A percentile compares a stretch with the other conserved stretches of the same genome.
Evolutionary conservation across 2,113 vertebrate genomes (phyloP).

Genomic region (Podocnemis expansa): DNA sequence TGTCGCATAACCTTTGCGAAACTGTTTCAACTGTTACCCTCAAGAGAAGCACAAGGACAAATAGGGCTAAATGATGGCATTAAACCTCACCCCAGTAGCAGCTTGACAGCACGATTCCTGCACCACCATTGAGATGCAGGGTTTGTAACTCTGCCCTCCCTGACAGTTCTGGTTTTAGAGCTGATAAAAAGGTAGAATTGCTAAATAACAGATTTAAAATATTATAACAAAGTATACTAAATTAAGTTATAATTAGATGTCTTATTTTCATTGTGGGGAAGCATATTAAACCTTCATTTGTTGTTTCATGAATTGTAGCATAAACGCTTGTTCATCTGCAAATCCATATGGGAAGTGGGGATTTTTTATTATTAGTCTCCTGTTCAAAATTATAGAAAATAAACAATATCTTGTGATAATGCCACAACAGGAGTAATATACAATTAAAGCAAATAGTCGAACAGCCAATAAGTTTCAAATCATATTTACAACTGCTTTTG

Average conservation of each 20-base stretch:
- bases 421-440: neutral
- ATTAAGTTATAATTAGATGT: neutral
- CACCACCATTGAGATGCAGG: no score
- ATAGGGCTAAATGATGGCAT: rapidly evolving
- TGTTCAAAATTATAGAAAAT: neutral
- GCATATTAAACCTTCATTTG: no score
- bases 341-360: neutral
- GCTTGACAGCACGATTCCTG: neutral
- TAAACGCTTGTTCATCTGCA: neutral
- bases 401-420: neutral
- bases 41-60: neutral
- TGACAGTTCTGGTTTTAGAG: neutral
- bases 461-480: neutral
- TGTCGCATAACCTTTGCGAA: neutral
- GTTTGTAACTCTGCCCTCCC: no score
- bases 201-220: neutral
- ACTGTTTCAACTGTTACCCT: neutral
- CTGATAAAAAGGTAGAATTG: neutral
- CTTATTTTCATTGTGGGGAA: neutral
- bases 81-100: neutral
- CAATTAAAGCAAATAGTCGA: neutral
- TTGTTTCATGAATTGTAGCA: neutral
- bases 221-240: neutral
- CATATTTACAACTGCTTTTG: neutral
- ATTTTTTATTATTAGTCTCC: neutral